Conservation (phyloP, 2,888 invertebrate species). For the Oxycera nigricornis region DNA sequence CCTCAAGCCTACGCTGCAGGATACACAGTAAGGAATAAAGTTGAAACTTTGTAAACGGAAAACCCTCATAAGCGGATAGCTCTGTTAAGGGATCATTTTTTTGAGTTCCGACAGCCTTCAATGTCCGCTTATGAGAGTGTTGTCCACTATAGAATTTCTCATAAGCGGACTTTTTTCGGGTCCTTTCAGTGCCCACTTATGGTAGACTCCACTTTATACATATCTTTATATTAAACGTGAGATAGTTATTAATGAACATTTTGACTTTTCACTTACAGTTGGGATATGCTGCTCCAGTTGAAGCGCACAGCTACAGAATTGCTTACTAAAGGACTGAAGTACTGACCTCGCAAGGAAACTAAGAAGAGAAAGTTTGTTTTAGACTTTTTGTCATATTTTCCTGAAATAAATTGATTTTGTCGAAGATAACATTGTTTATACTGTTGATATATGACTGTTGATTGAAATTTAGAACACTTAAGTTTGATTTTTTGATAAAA, state of each 20-base stretch:
- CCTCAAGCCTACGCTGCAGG: conserved; percentile 41
- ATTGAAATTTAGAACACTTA: too few relatives aligned
- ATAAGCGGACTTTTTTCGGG: too few relatives aligned
- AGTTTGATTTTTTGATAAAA: too few relatives aligned
- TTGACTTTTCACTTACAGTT: conserved; percentile 9
- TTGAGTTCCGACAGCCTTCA: too few relatives aligned
- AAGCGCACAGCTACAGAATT: conserved; percentile 41
- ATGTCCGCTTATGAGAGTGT: too few relatives aligned
- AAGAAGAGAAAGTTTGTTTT: neutral
- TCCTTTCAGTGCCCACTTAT: too few relatives aligned
- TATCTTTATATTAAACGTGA: too few relatives aligned
- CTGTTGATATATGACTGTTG: too few relatives aligned
- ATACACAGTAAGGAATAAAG: conserved; percentile 33
- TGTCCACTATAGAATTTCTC: too few relatives aligned
- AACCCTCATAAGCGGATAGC: neutral
- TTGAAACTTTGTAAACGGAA: neutral
- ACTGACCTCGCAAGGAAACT: neutral
- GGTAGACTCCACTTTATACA: too few relatives aligned
- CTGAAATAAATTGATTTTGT: conserved; percentile 19
- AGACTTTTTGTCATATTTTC: neutral
- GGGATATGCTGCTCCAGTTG: conserved; percentile 30
- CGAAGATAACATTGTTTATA: too few relatives aligned
- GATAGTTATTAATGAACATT: neutral
- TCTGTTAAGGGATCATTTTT: too few relatives aligned
- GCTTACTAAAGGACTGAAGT: conserved; percentile 23